Percentiles rank a stretch among this genome's conserved stretches.
These are phyloP conservation scores for Eustalomyia histrio DNA, from an alignment of 2,888 invertebrate genomes.

Conservation along the genomic window DNA sequence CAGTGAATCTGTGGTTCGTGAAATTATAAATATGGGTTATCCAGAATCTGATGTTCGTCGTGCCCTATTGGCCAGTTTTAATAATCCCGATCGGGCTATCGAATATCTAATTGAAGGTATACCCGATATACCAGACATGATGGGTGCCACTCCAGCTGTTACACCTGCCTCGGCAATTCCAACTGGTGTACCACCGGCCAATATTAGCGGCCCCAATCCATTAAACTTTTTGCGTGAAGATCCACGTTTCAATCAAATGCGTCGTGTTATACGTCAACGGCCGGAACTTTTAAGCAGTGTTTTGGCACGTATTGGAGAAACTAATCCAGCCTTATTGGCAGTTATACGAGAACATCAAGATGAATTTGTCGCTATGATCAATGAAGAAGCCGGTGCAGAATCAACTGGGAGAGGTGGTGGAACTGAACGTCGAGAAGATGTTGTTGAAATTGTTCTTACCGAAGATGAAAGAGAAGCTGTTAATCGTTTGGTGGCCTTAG, in stretches of 20 bases:
- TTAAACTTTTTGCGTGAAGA: slow-evolving; percentile 87
- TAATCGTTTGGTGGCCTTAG: slow-evolving; percentile 71
- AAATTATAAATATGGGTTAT: slow-evolving; percentile 89
- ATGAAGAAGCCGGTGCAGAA: slow-evolving; percentile 57
- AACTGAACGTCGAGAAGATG: slow-evolving; percentile 33
- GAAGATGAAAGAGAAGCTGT: slow-evolving; percentile 69
- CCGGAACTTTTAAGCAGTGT: slow-evolving; percentile 94
- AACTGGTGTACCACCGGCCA: slow-evolving; percentile 9
- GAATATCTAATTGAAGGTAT: slow-evolving; percentile 95
- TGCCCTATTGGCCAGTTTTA: slow-evolving; percentile 95
- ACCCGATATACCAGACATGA: slow-evolving; percentile 58
- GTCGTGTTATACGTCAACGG: slow-evolving; percentile 93
- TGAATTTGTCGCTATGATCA: slow-evolving; percentile 85
- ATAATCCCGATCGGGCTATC: slow-evolving; percentile 98
- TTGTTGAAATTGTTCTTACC: slow-evolving; percentile 66
- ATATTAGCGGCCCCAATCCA: slow-evolving; percentile 39
- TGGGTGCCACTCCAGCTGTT: slow-evolving; percentile 23
- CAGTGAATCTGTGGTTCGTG: slow-evolving; percentile 69
- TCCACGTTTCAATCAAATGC: slow-evolving; percentile 97
- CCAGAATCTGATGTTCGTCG: slow-evolving; percentile 88
- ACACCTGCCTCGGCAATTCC: slow-evolving; percentile 35
- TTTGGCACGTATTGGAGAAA: slow-evolving; percentile 93
- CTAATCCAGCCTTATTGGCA: slow-evolving; percentile 94
- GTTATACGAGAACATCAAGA: slow-evolving; percentile 94
- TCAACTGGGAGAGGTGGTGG: slow-evolving; percentile 47